These are phyloP conservation scores for Drosophila arawakana DNA, from an alignment of 1,140 invertebrate species.

Conservation along the genomic window DNA sequence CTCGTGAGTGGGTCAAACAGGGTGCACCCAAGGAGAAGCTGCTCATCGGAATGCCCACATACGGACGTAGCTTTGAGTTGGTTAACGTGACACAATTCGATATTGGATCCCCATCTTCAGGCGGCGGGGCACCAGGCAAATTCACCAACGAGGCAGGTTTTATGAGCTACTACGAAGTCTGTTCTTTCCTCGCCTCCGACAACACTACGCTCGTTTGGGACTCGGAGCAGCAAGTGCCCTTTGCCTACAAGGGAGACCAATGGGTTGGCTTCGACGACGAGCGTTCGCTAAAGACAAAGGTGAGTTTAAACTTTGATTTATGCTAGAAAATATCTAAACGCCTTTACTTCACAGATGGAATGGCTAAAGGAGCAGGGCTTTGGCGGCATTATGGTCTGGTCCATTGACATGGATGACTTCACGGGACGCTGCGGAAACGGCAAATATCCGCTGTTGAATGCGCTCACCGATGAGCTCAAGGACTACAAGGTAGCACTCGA, in stretches of 20 bases:
- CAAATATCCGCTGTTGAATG: slow-evolving; percentile 94
- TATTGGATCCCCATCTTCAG: slow-evolving; percentile 95
- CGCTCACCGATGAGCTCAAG: slow-evolving; percentile 93
- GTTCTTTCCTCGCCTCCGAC: slow-evolving; percentile 94
- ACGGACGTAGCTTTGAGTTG: slow-evolving; percentile 97
- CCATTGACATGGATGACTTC: slow-evolving; percentile 98
- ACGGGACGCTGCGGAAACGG: slow-evolving; percentile 94
- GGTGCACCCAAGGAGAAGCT: slow-evolving; percentile 98
- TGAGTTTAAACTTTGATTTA: slow-evolving; percentile 79
- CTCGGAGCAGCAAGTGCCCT: slow-evolving; percentile 97
- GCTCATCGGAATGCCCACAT: slow-evolving; percentile 97
- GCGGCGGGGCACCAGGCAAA: slow-evolving; percentile 92
- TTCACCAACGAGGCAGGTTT: slow-evolving; percentile 96
- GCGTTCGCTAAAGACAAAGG: slow-evolving; percentile 96
- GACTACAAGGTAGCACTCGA: slow-evolving; percentile 94
- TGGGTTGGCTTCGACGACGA: slow-evolving; percentile 99
- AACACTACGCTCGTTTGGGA: slow-evolving; percentile 98
- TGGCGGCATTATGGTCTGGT: slow-evolving; percentile 99
- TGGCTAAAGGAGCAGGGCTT: slow-evolving; percentile 97
- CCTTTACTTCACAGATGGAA: slow-evolving; percentile 88
- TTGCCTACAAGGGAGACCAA: slow-evolving; percentile 95
- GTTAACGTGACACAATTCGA: slow-evolving; percentile 94
- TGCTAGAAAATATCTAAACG: neutral
- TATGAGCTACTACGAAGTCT: slow-evolving; percentile 98
- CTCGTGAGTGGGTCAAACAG: slow-evolving; percentile 96